Evolutionary conservation across 1,140 invertebrate species (phyloP).

Genomic region (Drosophila aff.): DNA sequence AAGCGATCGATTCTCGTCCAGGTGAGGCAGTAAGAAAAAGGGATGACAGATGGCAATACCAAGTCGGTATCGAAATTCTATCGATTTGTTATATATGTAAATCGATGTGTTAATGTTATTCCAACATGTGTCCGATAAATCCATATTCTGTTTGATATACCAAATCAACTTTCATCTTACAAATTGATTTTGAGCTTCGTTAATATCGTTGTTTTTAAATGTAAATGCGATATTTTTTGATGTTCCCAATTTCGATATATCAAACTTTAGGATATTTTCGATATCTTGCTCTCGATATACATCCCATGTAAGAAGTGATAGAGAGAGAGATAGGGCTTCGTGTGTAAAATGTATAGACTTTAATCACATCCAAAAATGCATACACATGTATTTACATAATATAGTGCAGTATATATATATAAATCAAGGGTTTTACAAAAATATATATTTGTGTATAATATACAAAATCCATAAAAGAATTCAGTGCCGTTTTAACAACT

Average conservation of each 20-base stretch:
- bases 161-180: neutral
- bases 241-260: neutral
- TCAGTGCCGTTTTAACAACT: constrained; percentile 55
- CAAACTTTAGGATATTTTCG: neutral
- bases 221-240: neutral
- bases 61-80: neutral
- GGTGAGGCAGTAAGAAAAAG: constrained; percentile 45
- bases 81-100: neutral
- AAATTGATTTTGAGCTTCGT: neutral
- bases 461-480: constrained; percentile 42
- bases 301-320: constrained; percentile 30
- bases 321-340: constrained; percentile 16
- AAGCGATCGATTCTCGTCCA: constrained; percentile 45
- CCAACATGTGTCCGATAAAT: neutral
- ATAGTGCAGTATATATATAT: constrained; percentile 66
- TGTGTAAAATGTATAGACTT: constrained; percentile 49
- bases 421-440: constrained; percentile 62
- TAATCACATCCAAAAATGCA: constrained; percentile 70
- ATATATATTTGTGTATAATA: constrained; percentile 51
- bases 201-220: neutral
- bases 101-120: neutral
- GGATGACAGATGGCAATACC: neutral
- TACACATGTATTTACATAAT: constrained; percentile 73
- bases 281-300: neutral
- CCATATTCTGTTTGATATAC: neutral